Evolutionary conservation across 2,113 vertebrate genomes (phyloP), one percentile per base, ranked within the genome.

Genomic region (Actenoides hombroni): DNA sequence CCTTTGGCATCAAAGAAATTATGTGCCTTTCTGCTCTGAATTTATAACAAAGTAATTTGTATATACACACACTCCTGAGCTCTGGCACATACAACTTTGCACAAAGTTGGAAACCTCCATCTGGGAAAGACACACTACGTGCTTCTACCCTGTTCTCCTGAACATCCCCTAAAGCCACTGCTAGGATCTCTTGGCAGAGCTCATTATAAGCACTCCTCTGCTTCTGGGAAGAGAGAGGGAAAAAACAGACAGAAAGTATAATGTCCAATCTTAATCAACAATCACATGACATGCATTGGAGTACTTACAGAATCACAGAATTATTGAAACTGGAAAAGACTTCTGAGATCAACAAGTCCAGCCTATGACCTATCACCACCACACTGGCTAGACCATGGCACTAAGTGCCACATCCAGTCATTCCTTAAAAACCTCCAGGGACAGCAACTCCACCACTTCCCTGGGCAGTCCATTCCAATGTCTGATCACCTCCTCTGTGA

Each of bases 1-100:
- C 80, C 67, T 65, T 76, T 76, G 83, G 81, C 77, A 92, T 88
- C 65, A 79, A 48, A 89, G 83, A 49, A 95, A 73, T 71, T 35
- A 16, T 31, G 61, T 37, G 88, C 60, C 75, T 94, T 90, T 90
- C 83, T 88, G 39, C 42, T 86, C 65, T 71, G 75, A 93, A 94
- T 94, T 84, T 76, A 29, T 85, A 79, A 90, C 1, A 17, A 84
- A 29, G 26, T 48, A 2, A 91, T 95, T 83, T 91, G 54, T 83
- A 82, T 78, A 37, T 1, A 28, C 4, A 6, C 69, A 60, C 17
- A 39, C 12, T 67, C 68, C 71, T 69, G 67, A 88, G 74, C 65
- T 69, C 75, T 42, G 59, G 73, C 71, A 88, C 0, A 0, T 26
- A 60, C 31, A 90, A 35, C 80, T 81, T 83, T 39, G 68, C 25